phyloP scores from a whole-genome alignment of 2,113 vertebrate genomes.

The Hystrix cristata region DNA sequence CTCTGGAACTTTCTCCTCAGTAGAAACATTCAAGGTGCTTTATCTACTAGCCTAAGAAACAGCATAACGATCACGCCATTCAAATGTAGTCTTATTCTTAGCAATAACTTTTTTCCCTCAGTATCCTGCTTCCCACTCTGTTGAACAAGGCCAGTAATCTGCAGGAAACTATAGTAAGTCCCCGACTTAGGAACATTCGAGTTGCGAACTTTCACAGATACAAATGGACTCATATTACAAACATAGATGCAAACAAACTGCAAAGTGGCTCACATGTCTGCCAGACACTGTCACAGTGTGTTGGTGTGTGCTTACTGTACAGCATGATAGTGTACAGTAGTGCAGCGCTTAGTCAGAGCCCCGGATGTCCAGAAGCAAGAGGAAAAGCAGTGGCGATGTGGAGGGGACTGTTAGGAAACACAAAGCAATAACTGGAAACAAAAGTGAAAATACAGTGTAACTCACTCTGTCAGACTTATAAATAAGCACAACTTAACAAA shows the following conservation, averaged over 20 bases:
- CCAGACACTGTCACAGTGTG: background rate
- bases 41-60: constrained; percentile 1
- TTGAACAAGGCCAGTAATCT: background rate
- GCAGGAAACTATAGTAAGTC: background rate
- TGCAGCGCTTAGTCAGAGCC: background rate
- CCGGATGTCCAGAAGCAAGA: background rate
- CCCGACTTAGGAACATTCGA: background rate
- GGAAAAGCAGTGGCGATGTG: background rate
- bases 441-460: background rate
- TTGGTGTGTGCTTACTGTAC: background rate
- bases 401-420: background rate
- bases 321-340: background rate
- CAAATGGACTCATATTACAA: background rate
- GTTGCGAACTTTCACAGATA: background rate
- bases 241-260: background rate
- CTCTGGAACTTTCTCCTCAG: constrained; percentile 14
- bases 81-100: constrained; percentile 44
- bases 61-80: background rate
- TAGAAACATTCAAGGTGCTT: constrained; percentile 9
- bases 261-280: background rate
- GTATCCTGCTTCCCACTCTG: background rate
- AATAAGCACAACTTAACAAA: background rate
- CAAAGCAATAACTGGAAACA: background rate
- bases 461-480: background rate
- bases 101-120: background rate